Evolutionary conservation across 2,888 invertebrate genomes (phyloP).

Genomic region (Portevinia maculata): DNA sequence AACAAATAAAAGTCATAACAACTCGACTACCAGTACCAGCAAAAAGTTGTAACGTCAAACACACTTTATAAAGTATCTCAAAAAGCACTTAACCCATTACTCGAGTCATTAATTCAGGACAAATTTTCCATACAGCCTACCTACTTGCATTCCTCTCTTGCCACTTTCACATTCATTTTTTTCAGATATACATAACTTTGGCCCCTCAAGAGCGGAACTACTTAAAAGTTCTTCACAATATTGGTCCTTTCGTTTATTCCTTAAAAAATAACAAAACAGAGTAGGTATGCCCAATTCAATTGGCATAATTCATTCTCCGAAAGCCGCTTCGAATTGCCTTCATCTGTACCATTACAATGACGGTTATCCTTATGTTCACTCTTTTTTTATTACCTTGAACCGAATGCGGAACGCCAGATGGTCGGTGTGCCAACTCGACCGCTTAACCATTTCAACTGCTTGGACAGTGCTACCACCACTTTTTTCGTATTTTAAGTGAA

Average conservation of each 20-base stretch:
- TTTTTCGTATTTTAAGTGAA: background rate
- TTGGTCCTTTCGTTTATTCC: background rate
- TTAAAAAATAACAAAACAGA: background rate
- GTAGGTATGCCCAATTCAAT: constrained; percentile 9
- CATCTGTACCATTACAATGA: constrained; percentile 46
- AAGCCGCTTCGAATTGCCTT: constrained; percentile 29
- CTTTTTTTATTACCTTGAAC: constrained; percentile 45
- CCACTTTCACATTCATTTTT: background rate
- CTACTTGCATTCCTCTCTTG: background rate
- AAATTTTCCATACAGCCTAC: constrained; percentile 1
- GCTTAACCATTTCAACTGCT: constrained; percentile 24
- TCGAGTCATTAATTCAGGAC: constrained; percentile 18
- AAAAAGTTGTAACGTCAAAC: constrained; percentile 1
- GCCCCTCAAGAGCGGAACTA: constrained; percentile 24
- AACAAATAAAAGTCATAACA: background rate
- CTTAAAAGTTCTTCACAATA: constrained; percentile 44
- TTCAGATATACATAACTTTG: constrained; percentile 16
- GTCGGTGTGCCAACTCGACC: constrained; percentile 20
- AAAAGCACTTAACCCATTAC: constrained; percentile 32
- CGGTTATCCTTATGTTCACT: constrained; percentile 40
- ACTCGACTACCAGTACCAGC: background rate
- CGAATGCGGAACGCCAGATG: constrained; percentile 33
- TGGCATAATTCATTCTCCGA: constrained; percentile 48
- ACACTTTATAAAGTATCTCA: background rate
- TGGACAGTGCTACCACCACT: no score